Evolutionary conservation across 2,888 invertebrate genomes (phyloP), one percentile per base, ranked within the genome.

Genomic region (Eupithecia inturbata): DNA sequence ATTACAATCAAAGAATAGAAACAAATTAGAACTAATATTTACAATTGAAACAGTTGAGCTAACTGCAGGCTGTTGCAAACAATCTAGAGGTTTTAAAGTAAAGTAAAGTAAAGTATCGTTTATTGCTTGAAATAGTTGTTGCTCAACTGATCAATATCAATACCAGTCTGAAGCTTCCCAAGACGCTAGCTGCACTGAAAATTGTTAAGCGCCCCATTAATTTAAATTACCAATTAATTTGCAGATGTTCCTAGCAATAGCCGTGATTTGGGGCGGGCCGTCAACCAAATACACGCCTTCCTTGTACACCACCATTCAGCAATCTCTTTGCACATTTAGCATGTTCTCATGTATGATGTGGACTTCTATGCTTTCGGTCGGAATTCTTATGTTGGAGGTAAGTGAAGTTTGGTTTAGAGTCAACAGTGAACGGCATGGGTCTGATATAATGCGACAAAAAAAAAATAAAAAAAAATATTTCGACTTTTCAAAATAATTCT

Each of bases 271-370:
- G 83, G 97, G 97, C 94, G 97, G 97, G 1, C 95, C 96, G 16
- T 82, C 95, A 31, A 94, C 95, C 45, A 91, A 92, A 67, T 93
- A 91, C 62, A 87, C 92, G 14, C 89, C 93, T 2, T 94, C 95
- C 7, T 97, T 96, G 96, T 91, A 95, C 41, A 95, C 96, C 82
- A 96, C 97, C 75, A 74, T 97, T 3, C 97, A 98, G 85, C 97
- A 98, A 87, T 93, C 96, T 6, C 87, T 98, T 22, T 96, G 97
- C 79, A 96, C 97, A 49, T 95, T 96, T 79, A 96, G 97, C 74
- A 97, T 97, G 75, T 97, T 97, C 84, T 97, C 98, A 75, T 96
- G 97, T 68, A 95, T 98, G 75, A 92, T 98, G 70, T 98, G 98
- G 97, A 98, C 98, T 0, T 97, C 97, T 12, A 96, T 97, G 84